A percentile compares a stretch with the other conserved stretches of the same genome.
Conservation (phyloP, 2,888 invertebrate species). For the Ethmia dodecea region DNA sequence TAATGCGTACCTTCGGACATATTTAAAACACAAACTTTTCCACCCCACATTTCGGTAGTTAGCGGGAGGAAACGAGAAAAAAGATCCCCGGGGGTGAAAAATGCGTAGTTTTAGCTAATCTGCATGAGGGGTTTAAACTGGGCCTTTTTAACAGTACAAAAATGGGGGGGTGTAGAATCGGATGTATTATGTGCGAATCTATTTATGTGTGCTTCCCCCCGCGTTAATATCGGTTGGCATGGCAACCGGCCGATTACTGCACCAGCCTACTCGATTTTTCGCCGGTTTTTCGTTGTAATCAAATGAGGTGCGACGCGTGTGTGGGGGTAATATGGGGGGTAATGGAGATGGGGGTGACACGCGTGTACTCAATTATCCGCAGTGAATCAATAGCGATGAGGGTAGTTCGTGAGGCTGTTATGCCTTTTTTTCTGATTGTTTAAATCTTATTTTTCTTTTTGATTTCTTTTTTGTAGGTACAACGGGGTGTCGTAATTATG, state of each 20-base stretch:
- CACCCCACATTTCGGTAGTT: conserved; percentile 71
- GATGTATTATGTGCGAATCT: conserved; percentile 73
- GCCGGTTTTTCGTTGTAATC: conserved; percentile 77
- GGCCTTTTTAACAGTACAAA: conserved; percentile 75
- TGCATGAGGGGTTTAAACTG: conserved; percentile 60
- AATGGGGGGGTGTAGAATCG: conserved; percentile 68
- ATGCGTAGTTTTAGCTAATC: conserved; percentile 83
- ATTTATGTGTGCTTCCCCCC: conserved; percentile 65
- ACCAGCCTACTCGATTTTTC: conserved; percentile 74
- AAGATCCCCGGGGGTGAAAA: conserved; percentile 75
- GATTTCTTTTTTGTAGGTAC: no score
- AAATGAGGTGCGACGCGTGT: conserved; percentile 73
- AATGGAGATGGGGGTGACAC: conserved; percentile 48
- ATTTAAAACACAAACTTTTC: conserved; percentile 75
- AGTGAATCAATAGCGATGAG: conserved; percentile 78
- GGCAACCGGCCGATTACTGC: conserved; percentile 72
- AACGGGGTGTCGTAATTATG: no score
- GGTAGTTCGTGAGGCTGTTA: conserved; percentile 67
- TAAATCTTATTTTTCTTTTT: conserved; percentile 9
- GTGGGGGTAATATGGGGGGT: conserved; percentile 27
- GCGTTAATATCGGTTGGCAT: conserved; percentile 72
- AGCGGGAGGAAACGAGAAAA: conserved; percentile 55
- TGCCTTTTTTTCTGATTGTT: conserved; percentile 55
- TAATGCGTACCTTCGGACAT: conserved; percentile 75
- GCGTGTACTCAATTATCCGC: conserved; percentile 77